phyloP scores from a whole-genome alignment of 2,113 vertebrate species.

The Cynocephalus volans region DNA sequence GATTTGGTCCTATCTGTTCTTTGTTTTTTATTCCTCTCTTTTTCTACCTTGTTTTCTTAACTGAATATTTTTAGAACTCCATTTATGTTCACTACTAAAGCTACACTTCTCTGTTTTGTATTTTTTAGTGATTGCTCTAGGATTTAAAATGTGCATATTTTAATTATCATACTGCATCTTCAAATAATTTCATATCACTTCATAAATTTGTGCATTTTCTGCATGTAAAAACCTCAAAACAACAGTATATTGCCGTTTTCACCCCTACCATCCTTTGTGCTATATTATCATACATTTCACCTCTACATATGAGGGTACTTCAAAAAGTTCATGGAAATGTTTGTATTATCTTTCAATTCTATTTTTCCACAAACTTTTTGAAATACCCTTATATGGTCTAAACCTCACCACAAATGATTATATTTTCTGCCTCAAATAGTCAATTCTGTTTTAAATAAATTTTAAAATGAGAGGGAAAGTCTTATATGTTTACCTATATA shows the following conservation, averaged over 20 bases:
- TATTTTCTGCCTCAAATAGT: not conserved
- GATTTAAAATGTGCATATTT: not conserved
- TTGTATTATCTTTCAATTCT: too few relatives aligned
- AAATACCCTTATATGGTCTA: not conserved
- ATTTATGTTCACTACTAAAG: not conserved
- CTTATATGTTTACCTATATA: not conserved
- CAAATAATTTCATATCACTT: not conserved
- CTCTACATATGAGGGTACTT: not conserved
- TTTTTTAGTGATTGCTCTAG: not conserved
- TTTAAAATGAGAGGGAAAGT: not conserved
- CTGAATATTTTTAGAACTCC: not conserved
- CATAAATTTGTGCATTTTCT: not conserved
- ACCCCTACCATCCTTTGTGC: not conserved
- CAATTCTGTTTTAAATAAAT: not conserved
- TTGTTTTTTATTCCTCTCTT: not conserved
- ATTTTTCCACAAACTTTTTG: too few relatives aligned
- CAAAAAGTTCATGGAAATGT: too few relatives aligned
- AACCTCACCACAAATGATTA: not conserved
- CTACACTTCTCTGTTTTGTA: not conserved
- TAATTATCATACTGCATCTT: not conserved
- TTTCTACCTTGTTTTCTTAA: not conserved
- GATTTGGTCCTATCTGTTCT: not conserved
- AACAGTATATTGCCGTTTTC: not conserved
- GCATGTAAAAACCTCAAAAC: not conserved
- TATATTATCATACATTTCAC: not conserved